Base-by-base conservation (phyloP, 1,140 invertebrate genomes). In the Scylla paramamosain region DNA sequence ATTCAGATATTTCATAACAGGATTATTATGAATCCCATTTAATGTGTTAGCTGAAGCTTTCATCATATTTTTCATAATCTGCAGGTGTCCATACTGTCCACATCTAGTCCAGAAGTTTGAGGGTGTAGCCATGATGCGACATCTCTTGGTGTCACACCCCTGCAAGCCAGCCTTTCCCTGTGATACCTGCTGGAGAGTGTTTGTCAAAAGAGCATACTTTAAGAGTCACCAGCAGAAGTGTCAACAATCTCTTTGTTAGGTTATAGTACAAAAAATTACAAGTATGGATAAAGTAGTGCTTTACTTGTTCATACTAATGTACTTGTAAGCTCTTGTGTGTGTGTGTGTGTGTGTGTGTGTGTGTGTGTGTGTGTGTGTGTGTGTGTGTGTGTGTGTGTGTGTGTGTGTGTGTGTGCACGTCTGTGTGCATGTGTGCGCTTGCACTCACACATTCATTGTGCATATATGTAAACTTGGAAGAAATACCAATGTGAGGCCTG, bases 161-260 rank as follows among this genome's bases (percentile, higher is more conserved):
- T 95, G 95, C 77, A 95, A 95, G 46, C 95, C 95, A 59, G 95
- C 95, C 7, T 95, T 95, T 86, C 95, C 95, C 6, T 95, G 95
- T 59, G 87, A 93, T 29, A 32, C 25, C 45, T 95, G 95, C 82
- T 95, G 95, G 95, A 45, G 95, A 39, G 95, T 95, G 29, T 95
- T 93, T 91, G 95, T 95, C 20, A 95, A 93, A 45, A 89, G 95
- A 83, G 4, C 67, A 20, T 14, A 83, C 39, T 95, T 93, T 87
- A 95, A 93, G 92, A 83, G 29, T 67, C 95, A 95, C 48, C 95
- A 93, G 46, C 92, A 84, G 88, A 84, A 89, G 2, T 95, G 95
- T 32, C 84, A 88, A 77, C 91, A 48, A 20, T 45, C 94, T n/a
- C 4, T 82, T 20, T 83, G 39, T 93, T 93, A 93, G 48, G 91